Percentiles rank a stretch among this genome's conserved stretches.
Evolutionary conservation across 2,113 vertebrate genomes (phyloP).

Genomic region (Agelaius tricolor): DNA sequence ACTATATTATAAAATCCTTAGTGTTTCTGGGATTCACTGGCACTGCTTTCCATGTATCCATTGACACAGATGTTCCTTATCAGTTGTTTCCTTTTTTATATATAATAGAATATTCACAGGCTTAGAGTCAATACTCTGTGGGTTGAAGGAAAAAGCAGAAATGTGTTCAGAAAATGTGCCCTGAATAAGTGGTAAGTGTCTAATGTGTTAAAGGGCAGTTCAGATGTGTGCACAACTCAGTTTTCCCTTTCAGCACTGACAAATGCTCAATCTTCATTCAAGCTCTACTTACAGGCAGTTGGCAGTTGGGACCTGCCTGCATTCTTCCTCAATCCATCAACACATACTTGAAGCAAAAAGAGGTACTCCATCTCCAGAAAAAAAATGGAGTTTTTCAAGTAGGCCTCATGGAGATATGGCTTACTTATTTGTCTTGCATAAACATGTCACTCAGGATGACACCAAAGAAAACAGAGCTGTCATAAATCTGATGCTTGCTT

Average conservation of each 20-base stretch:
- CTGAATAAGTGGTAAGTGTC: neutral
- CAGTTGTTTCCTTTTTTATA: slow-evolving; percentile 13
- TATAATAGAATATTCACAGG: slow-evolving; percentile 39
- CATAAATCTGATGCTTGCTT: neutral
- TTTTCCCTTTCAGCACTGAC: neutral
- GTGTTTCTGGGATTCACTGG: slow-evolving; percentile 39
- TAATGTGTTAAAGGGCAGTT: neutral
- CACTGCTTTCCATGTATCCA: slow-evolving; percentile 19
- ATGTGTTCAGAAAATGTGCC: neutral
- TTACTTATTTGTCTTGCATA: slow-evolving; percentile 14
- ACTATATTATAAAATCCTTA: slow-evolving; percentile 44
- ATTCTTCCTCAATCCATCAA: slow-evolving; percentile 56
- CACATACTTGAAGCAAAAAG: slow-evolving; percentile 4
- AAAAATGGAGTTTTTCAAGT: slow-evolving; percentile 32
- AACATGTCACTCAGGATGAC: slow-evolving; percentile 1
- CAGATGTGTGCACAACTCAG: neutral
- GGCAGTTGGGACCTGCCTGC: neutral
- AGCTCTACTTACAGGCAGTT: neutral
- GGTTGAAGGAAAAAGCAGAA: slow-evolving; percentile 2
- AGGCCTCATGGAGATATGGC: neutral
- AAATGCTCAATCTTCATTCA: neutral
- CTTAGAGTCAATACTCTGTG: neutral
- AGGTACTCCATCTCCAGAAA: slow-evolving; percentile 5
- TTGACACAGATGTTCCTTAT: slow-evolving; percentile 46
- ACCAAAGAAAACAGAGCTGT: slow-evolving; percentile 23